Evolutionary conservation across 2,113 vertebrate genomes (phyloP).

Genomic region (Oceanites oceanicus): DNA sequence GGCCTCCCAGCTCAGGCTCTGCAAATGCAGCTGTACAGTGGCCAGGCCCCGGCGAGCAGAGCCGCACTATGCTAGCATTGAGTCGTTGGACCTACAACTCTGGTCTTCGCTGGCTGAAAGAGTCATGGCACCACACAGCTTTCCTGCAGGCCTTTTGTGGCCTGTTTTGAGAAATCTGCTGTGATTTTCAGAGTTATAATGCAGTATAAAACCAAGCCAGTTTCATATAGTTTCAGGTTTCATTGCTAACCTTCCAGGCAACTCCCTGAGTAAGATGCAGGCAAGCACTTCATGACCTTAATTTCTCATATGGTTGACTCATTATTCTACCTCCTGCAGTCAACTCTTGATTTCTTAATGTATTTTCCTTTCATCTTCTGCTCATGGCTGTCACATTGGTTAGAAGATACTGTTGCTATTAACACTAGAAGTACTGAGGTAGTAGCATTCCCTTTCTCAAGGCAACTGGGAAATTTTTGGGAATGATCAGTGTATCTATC

Average conservation of each 20-base stretch:
- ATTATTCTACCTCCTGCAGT: conserved; percentile 18
- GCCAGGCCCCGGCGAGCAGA: not conserved
- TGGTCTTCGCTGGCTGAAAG: not conserved
- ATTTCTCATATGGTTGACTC: conserved; percentile 20
- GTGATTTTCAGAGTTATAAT: not conserved
- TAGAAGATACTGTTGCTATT: not conserved
- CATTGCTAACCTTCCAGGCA: not conserved
- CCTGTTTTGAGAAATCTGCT: conserved; percentile 2
- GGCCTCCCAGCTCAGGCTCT: not conserved
- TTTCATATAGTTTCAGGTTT: conserved; percentile 15
- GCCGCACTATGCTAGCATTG: rapidly evolving
- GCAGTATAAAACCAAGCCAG: not conserved
- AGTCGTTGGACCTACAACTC: not conserved
- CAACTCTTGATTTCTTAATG: conserved; percentile 17
- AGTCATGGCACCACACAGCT: not conserved
- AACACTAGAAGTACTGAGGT: not conserved
- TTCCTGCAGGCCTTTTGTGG: not conserved
- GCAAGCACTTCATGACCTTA: not conserved
- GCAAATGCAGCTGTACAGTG: not conserved
- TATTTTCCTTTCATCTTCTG: conserved; percentile 15
- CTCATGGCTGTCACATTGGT: not conserved
- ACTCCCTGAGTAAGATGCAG: not conserved
- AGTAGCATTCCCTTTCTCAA: not conserved
- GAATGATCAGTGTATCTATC: not conserved
- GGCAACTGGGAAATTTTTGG: not conserved